These are phyloP conservation scores for Fopius arisanus DNA, from an alignment of 1,140 invertebrate species.

Conservation along the genomic window DNA sequence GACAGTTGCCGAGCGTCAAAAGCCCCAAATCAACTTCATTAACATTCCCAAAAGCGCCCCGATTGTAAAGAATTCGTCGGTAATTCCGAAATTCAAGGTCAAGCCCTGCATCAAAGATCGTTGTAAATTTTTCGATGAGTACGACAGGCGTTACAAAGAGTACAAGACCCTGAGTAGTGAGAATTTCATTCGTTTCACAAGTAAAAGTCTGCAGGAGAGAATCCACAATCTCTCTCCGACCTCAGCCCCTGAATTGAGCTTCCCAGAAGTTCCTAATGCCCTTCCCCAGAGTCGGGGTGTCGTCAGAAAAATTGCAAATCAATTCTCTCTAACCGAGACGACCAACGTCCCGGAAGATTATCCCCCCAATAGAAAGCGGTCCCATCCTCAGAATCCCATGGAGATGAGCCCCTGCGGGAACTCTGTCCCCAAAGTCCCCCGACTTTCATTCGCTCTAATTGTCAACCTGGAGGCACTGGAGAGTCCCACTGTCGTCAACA, in stretches of 20 bases:
- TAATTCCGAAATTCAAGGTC: not conserved
- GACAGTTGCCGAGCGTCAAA: conserved; percentile 42
- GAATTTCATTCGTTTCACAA: not conserved
- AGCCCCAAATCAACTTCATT: conserved; percentile 31
- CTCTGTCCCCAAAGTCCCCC: not conserved
- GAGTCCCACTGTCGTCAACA: conserved; percentile 18
- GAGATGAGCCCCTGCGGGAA: not conserved
- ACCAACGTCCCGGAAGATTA: not conserved
- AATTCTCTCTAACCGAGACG: not conserved
- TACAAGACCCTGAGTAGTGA: conserved; percentile 6
- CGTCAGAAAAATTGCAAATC: not conserved
- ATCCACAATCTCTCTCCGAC: not conserved
- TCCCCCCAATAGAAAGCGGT: not conserved
- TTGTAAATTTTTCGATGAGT: conserved; percentile 45
- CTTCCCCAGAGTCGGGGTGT: not conserved
- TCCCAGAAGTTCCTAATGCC: not conserved
- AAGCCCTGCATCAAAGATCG: not conserved
- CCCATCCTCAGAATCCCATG: no score
- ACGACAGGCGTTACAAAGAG: conserved; percentile 33
- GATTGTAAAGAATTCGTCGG: not conserved
- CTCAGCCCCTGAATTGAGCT: not conserved
- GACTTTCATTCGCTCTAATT: not conserved
- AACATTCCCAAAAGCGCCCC: not conserved
- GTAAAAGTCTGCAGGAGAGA: not conserved
- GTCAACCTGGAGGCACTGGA: not conserved